Base-by-base conservation (phyloP, 2,888 invertebrate species). In the Spicauda simplicius region DNA sequence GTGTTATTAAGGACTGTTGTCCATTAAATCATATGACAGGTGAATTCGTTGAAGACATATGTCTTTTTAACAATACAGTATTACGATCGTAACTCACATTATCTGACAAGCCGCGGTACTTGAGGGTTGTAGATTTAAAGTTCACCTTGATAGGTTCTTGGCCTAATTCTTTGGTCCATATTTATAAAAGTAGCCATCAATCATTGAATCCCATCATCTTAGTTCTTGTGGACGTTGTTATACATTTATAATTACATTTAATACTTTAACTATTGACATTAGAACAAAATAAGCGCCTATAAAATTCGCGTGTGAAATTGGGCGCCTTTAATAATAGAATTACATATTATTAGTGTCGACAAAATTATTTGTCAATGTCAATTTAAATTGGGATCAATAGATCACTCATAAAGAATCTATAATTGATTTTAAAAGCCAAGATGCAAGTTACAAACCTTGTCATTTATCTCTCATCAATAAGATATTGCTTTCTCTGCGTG, bases 51-150 rank as follows among this genome's bases (percentile, higher is more conserved):
- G 59, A 19, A 59, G 59, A 65, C 30, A 25, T 61, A 56, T 45
- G 41, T 67, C 53, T 61, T 61, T 67, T 61, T 61, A 67, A 67
- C 66, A 67, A 67, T 66, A 65, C 64, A 60, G 55, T 67, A 41
- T 64, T 69, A 70, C 75, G 62, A 71, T 74, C 70, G 84, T 87
- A 82, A 84, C 69, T 88, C 84, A 84, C 70, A 69, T 67, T 70
- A 69, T 73, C 83, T 90, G 90, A 90, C 90, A 90, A 76, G 76
- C 76, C 72, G 70, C 72, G 72, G 79, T 77, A 76, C 80, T 82
- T 80, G 81, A 85, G 77, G 85, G 83, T 87, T 82, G 82, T 86
- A 85, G 85, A 74, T 87, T 83, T 88, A 85, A 87, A 88, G 88
- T 86, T 75, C 82, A 76, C 72, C 72, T 71, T 59, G 75, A 70